Evolutionary conservation across 2,113 vertebrate genomes (phyloP).

Genomic region (rabbit (Oryctolagus cuniculus)): DNA sequence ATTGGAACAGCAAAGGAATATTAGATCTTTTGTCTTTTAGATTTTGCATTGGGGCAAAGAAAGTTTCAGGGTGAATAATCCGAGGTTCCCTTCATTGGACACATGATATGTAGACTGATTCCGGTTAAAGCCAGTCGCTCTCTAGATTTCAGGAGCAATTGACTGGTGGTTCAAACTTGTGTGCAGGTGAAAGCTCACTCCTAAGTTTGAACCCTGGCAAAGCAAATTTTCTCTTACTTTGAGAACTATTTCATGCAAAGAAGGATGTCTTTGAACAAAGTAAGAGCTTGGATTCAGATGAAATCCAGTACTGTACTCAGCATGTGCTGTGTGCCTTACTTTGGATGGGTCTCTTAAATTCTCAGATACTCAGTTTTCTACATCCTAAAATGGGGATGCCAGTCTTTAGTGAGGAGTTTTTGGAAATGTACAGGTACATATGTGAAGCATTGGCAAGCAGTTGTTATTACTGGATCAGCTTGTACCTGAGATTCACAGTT

Average conservation of each 20-base stretch:
- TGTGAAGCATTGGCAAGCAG: neutral
- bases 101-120: neutral
- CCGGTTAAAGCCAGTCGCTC: neutral
- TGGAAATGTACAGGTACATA: neutral
- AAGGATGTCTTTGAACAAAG: neutral
- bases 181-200: neutral
- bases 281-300: neutral
- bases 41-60: conserved; percentile 54
- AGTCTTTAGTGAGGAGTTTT: neutral
- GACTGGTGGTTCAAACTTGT: conserved; percentile 1
- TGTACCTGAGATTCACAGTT: neutral
- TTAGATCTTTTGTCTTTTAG: conserved; percentile 68
- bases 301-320: neutral
- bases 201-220: conserved; percentile 1
- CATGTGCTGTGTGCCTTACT: neutral
- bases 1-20: conserved; percentile 62
- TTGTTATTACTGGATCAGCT: neutral
- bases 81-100: neutral
- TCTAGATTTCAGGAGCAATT: neutral
- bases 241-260: neutral
- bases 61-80: conserved; percentile 43
- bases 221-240: neutral
- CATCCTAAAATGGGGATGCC: neutral
- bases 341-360: neutral
- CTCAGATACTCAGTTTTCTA: neutral